Base-by-base conservation (phyloP, 2,113 vertebrate species). In the Stegastes partitus region DNA sequence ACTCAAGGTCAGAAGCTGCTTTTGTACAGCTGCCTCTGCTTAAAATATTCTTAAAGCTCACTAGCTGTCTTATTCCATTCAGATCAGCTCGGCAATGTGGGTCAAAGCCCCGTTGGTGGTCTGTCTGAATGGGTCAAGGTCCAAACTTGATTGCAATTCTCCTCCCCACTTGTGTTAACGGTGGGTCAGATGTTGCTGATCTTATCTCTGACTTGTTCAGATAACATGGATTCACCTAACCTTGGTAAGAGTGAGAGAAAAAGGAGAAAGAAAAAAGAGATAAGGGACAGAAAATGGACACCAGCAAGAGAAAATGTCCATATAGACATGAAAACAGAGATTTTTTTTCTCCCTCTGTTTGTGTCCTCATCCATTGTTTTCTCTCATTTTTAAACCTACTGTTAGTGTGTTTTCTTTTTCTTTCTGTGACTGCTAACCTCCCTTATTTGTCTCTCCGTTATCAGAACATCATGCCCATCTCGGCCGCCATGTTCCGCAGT, bases 381-480 rank as follows among this genome's bases (percentile, higher is more conserved):
- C 39, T 42, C 39, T 3, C 39, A 14, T 3, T 42, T 15, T 42
- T 12, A 42, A 42, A 42, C 14, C 39, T 42, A 3, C 11, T 42
- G 15, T 8, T 42, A 15, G 12, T 42, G 14, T 14, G 15, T 3
- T 42, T 42, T 7, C 2, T 42, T 42, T 42, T 15, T 15, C 39
- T 42, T 42, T 15, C 39, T 15, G 6, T 42, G 2, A 57, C 50
- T 58, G 4, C 53, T 31, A 51, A 19, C 4, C 9, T 70, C 45
- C 31, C 50, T 15, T 58, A 1, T 47, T 31, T 31, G 28, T 39
- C 14, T 15, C 19, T 68, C 5, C 72, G 14, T 8, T 15, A 45
- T 16, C 89, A 98, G 98, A 99, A 99, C 88, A 98, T 99, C 93
- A 98, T 99, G 97, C 98, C 98, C 1, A 95, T 99, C 90, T 99